Evolutionary conservation across 92 coral and sea anemone genomes (phyloP), one percentile per base, ranked within the genome.

Genomic region (Diadumene lineata): DNA sequence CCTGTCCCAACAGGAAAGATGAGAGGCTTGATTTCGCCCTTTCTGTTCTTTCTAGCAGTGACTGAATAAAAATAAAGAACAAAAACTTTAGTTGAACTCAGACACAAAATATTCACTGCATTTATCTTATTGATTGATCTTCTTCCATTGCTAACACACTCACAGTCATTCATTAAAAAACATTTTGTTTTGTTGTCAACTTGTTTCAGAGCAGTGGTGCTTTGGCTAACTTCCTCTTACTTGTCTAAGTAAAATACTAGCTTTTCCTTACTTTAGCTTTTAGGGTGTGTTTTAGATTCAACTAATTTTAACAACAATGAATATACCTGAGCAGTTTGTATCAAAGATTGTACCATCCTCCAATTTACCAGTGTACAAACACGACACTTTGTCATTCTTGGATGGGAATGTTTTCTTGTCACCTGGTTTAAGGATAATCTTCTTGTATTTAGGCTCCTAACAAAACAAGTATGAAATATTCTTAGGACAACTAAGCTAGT

Each of bases 331-430:
- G 73, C 92, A 70, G 73, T 94, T 94, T 23, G 97, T 94, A 60
- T 94, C 98, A 84, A 94, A 94, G 18, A 94, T 87, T 26, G 96
- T 93, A 28, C 98, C 98, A 88, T 92, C 93, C 44, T 84, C 92
- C 69, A 94, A 91, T 55, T 88, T 94, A 66, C 98, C 98, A 57
- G 88, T 65, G 56, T 94, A 94, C 80, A 92, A 81, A 79, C 98
- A 94, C 2, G 97, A 92, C 56, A 94, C 98, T 72, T 81, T 80
- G 79, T 94, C 97, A 26, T 97, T 93, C 81, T 94, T 94, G n/a
- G 80, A 78, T 13, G 98, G 84, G 50, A 43, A 88, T 17, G 92
- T 84, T 31, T 88, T 72, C 81, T 82, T 94, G 82, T 92, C 92
- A 0, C 97, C 98, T 70, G 86, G 88, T 81, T 94, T 94, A 60